Base-by-base conservation (phyloP, 2,797 vertebrate species). In the Loris lydekkerianus region DNA sequence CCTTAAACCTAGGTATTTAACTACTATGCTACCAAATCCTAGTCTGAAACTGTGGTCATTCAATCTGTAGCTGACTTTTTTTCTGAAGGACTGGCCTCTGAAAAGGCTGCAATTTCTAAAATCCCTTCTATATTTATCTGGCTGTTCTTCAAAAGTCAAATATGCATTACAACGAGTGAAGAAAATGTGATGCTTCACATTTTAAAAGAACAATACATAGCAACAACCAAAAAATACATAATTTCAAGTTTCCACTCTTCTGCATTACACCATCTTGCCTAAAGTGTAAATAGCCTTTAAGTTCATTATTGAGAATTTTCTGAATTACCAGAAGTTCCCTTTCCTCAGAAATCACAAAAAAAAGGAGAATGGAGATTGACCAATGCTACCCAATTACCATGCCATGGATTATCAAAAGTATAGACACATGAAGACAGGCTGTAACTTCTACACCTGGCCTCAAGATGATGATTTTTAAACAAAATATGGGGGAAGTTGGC, bases 281-380 rank as follows among this genome's bases (percentile, higher is more conserved):
- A 27, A 94, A 46, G 31, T 85, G 40, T 56, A 93, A 72, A 86
- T 2, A 86, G 31, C 23, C 76, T 53, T 90, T 43, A 72, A 72
- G 43, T 58, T 76, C 31, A 77, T 81, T 58, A 77, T 49, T 63
- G 29, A 96, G 95, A 92, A 90, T 21, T 60, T 70, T 82, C 56
- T 82, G 27, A 82, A 80, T 73, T 31, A 86, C 31, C 25, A 37
- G 53, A 87, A 93, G 27, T 81, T 58, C 10, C 27, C 78, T 94
- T 34, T 84, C 29, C 60, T 85, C 40, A 81, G 40, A 73, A 29
- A 60, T 70, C 31, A 91, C 40, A 34, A 76, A n/a, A 63, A 72
- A 70, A 85, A 3, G 25, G 11, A 91, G n/a, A 15, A 70, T 2
- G 13, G 1, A 88, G 49, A 14, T 1, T 73, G 43, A n/a, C 11